Evolutionary conservation across 2,888 invertebrate genomes (phyloP), one percentile per base, ranked within the genome.

Genomic region (Harpagoxenus sublaevis): DNA sequence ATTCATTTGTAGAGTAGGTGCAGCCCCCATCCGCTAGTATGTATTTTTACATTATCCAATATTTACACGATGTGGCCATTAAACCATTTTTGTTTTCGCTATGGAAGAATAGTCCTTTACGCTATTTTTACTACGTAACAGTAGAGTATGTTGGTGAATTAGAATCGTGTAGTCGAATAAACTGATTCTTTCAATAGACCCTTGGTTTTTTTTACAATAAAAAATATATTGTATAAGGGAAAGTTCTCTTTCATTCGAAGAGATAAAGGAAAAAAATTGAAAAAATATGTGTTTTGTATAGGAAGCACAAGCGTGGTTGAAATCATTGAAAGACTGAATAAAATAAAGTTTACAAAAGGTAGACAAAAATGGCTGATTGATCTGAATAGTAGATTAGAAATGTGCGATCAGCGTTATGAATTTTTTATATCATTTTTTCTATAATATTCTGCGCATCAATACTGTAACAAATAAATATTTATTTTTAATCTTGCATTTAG

Each of bases 1-100:
- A 78, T 55, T 31, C 15, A 53, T 55, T 55, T 68, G 15, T 55
- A 31, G 15, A 42, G 53, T 28, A 66, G 12, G 66, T 48, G 48
- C 28, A 68, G 66, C 23, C 15, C 23, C 15, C 15, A 55, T 5
- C 12, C 8, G 28, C 45, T 28, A 39, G 31, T 66, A 18, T 31
- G n/a, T 55, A 55, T 57, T 77, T 66, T 60, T 12, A 28, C n/a
- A 48, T 73, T 60, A 35, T 79, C n/a, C 45, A 48, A 79, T 79
- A 79, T 79, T 79, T 48, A 39, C 31, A 28, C 12, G 39, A 73
- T 39, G n/a, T 60, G 71, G 18, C 18, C 12, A 79, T 71, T 73
- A 35, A 28, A 53, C 45, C 18, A 3, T 39, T 81, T 60, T 31
- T 60, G 31, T 70, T 78, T 68, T 39, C 15, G 3, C 28, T 70